Evolutionary conservation across 2,797 vertebrate species (phyloP), one percentile per base, ranked within the genome.

Genomic region (Cynopterus sphinx): DNA sequence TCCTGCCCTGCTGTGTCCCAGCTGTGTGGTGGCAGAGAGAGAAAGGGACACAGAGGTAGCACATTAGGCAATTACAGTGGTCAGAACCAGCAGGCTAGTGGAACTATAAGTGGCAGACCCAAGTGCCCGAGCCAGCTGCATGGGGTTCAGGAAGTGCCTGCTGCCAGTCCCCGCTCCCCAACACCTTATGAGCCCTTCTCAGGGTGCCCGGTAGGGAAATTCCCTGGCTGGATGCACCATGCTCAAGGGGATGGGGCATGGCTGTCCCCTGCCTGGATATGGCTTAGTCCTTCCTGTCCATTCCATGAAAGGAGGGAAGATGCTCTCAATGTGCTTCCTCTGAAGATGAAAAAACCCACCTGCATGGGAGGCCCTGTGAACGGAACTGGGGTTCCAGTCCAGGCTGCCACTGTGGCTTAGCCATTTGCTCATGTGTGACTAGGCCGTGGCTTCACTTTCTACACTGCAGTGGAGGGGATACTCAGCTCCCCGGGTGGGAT

Each of bases 1-100:
- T 99, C 99, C 97, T 99, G 99, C 31, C 99, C 99, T 1, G 99
- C 99, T 31, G 99, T 99, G 98, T 99, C 99, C 99, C 99, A 99
- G 98, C 99, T 99, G 96, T 95, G 96, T 43, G 61, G 75, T 3
- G 8, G 11, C 24, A 55, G 93, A 97, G 57, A 94, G 71, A 97
- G 73, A 6, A 22, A 33, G 24, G 57, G 92, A 97, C 57, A 92
- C 31, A 93, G 46, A 78, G 75, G 92, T 68, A 87, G 96, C 78
- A 97, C 82, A 90, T 97, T 94, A 97, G 95, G 83, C 41, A 84
- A 46, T 9, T 6, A 31, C 55, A 81, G 90, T 68, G 96, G 94
- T 91, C 84, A 49, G 26, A 96, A 95, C 67, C 97, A 97, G 96
- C n/a, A 95, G 41, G 39, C 51, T 71, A 73, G 94, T 90, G 67